phyloP scores from a whole-genome alignment of 2,113 vertebrate species.

The Carassius carassius region DNA sequence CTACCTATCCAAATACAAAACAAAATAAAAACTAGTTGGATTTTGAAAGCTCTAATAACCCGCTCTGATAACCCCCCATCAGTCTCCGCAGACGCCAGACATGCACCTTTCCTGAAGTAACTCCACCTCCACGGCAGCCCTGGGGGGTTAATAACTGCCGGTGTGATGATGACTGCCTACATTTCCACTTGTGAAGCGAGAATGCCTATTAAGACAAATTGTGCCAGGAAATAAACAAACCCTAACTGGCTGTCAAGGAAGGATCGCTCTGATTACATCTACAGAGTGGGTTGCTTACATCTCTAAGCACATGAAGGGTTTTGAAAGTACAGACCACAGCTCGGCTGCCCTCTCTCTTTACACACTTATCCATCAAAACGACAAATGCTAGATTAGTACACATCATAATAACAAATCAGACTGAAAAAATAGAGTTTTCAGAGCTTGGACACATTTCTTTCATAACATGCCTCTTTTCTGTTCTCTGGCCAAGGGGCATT shows the following conservation, averaged over 20 bases:
- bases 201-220: conserved; percentile 65
- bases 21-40: conserved; percentile 2
- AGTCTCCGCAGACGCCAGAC: neutral
- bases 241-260: conserved; percentile 58
- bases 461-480: conserved; percentile 42
- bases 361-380: conserved; percentile 72
- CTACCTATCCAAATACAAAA: neutral
- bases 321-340: conserved; percentile 64
- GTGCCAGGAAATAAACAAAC: conserved; percentile 63
- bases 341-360: conserved; percentile 50
- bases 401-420: conserved; percentile 71
- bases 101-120: neutral
- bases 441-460: conserved; percentile 64
- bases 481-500: conserved; percentile 1
- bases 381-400: conserved; percentile 68
- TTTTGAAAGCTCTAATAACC: conserved; percentile 3
- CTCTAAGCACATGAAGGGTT: conserved; percentile 66
- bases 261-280: conserved; percentile 69
- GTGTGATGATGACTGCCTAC: conserved; percentile 62
- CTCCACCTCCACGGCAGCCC: conserved; percentile 30
- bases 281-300: conserved; percentile 54
- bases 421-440: conserved; percentile 53
- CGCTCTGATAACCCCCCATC: neutral
- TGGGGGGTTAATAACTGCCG: conserved; percentile 66
- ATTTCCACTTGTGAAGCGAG: conserved; percentile 62